Base-by-base conservation (phyloP, 2,113 vertebrate genomes). In the Gobiocypris rarus region DNA sequence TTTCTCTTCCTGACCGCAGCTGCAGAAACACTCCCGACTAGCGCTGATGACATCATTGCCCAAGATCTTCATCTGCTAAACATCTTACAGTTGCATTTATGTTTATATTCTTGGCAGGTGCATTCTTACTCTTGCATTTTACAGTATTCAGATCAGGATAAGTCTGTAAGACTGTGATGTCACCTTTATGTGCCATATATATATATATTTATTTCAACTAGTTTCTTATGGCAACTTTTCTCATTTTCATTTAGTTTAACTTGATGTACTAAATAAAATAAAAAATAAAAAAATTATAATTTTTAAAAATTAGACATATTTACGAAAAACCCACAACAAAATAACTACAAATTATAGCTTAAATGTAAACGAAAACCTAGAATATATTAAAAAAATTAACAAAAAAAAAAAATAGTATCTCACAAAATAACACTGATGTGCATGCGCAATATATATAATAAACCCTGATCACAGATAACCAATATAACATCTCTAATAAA, bases 41-140 rank as follows among this genome's bases (percentile, higher is more conserved):
- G 52, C 58, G 31, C 54, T 9, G 34, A 83, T 87, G 89, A 91
- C 89, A 86, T 89, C 88, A 89, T 84, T 3, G 28, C 85, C 52
- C 73, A 59, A 26, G 54, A 41, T 83, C 87, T 82, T 31, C 41
- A 78, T 85, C 31, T 79, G 85, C 84, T 48, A 83, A 87, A 67
- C 78, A 75, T 78, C 84, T 79, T 78, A 87, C 31, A 13, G 4
- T 5, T 41, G 15, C 38, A 41, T 41, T 41, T 69, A 45, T 45
- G 41, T 14, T 71, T 24, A 24, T 71, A 71, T 45, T 45, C 10
- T 24, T 24, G 26, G 69, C 69, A 71, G 69, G 69, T 71, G 8
- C 69, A 71, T 45, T 45, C 69, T 45, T 24, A 71, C 11, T 10
- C 61, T 5, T 45, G 41, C 10, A 24, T 43, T 38, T 45, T 8